These are phyloP conservation scores for Triops longicaudatus DNA, from an alignment of 1,140 invertebrate genomes.

Conservation along the genomic window DNA sequence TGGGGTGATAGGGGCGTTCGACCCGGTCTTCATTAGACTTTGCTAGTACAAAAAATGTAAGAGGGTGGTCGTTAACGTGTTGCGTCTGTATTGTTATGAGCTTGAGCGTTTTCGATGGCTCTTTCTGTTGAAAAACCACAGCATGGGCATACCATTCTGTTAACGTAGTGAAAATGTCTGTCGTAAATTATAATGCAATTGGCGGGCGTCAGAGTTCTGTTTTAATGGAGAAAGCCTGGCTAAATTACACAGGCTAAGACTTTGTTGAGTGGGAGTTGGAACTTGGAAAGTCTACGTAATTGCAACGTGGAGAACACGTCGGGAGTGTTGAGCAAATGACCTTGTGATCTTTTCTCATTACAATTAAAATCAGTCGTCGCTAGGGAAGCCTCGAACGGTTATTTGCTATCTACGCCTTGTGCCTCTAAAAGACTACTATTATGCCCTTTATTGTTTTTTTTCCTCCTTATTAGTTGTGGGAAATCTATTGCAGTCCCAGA, in stretches of 20 bases:
- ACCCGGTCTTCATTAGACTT: too few species aligned
- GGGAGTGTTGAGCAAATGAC: neutral
- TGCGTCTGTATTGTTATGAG: neutral
- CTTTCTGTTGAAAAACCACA: too few species aligned
- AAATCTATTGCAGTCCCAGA: neutral
- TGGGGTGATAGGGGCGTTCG: too few species aligned
- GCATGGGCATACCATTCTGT: neutral
- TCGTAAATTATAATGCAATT: conserved; percentile 6
- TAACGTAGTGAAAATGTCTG: neutral
- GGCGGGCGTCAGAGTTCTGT: neutral
- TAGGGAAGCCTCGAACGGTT: neutral
- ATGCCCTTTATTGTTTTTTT: too few species aligned
- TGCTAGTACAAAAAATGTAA: too few species aligned
- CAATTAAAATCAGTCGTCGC: neutral
- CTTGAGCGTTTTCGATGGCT: neutral
- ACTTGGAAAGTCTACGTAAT: neutral
- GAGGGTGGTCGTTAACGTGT: neutral
- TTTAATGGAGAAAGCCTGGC: conserved; percentile 10
- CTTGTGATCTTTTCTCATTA: neutral
- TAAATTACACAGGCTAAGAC: neutral
- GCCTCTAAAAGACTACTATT: too few species aligned
- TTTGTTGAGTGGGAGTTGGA: neutral
- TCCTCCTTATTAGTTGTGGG: neutral
- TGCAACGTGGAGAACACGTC: neutral
- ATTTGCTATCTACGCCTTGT: too few species aligned